Percentiles rank a stretch among this genome's conserved stretches.
These are phyloP conservation scores for Phycodurus eques DNA, from an alignment of 2,113 vertebrate species.

Conservation along the genomic window DNA sequence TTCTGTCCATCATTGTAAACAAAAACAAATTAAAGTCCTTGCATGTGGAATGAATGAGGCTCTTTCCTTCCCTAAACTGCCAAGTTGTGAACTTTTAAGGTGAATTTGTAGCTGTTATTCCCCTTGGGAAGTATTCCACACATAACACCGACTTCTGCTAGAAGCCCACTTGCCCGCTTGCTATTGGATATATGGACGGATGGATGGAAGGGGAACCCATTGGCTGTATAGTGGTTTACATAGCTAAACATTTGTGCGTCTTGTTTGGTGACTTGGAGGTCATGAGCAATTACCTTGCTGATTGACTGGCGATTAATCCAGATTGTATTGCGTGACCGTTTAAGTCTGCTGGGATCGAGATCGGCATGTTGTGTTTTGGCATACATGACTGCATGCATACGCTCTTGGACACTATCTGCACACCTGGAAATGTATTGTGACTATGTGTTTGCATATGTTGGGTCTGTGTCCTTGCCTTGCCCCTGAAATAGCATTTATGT, in stretches of 20 bases:
- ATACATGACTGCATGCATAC: neutral
- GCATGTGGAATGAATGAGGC: too few species aligned
- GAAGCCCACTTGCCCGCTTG: too few species aligned
- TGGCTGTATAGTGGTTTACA: too few species aligned
- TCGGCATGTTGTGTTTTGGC: neutral
- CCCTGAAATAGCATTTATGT: neutral
- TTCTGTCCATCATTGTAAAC: too few species aligned
- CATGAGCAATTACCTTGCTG: neutral
- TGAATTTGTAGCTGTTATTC: too few species aligned
- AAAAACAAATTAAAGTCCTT: too few species aligned
- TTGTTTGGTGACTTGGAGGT: neutral
- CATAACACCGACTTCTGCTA: too few species aligned
- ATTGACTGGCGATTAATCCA: neutral
- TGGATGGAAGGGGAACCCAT: neutral
- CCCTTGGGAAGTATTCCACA: too few species aligned
- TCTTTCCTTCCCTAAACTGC: too few species aligned
- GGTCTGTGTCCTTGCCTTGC: neutral
- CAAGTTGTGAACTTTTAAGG: too few species aligned
- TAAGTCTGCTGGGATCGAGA: neutral
- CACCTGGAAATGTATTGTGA: constrained; percentile 1
- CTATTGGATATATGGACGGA: too few species aligned
- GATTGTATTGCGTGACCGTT: neutral
- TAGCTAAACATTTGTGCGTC: neutral
- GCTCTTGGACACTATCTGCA: neutral
- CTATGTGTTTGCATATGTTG: neutral